Evolutionary conservation across 2,113 vertebrate species (phyloP).

Genomic region (Hypanus sabinus): DNA sequence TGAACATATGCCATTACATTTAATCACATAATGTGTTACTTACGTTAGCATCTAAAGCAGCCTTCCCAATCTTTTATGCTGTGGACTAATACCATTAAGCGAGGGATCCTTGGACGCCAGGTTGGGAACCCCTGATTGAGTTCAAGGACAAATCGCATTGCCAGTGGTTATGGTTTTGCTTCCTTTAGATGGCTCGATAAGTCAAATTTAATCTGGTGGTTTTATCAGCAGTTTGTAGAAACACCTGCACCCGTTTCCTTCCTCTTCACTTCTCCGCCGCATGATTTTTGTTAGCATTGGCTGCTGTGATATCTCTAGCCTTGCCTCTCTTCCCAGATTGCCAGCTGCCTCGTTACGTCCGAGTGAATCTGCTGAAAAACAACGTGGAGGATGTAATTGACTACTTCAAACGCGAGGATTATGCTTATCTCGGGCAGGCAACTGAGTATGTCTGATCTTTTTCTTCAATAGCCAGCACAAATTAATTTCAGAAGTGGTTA

Average conservation of each 20-base stretch:
- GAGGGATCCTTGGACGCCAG: too few relatives aligned
- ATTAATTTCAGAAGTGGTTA: neutral
- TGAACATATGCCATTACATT: neutral
- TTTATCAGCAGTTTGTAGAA: neutral
- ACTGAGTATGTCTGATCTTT: constrained; percentile 46
- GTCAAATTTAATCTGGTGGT: neutral
- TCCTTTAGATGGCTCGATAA: neutral
- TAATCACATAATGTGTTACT: neutral
- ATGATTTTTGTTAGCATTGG: neutral
- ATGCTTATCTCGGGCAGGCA: constrained; percentile 70
- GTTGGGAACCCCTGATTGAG: too few relatives aligned
- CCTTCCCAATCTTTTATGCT: too few relatives aligned
- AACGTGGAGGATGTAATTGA: constrained; percentile 66
- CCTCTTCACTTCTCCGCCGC: neutral
- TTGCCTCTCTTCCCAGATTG: constrained; percentile 43
- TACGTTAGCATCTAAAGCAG: neutral
- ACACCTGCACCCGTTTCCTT: neutral
- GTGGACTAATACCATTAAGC: too few relatives aligned
- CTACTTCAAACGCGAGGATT: constrained; percentile 83
- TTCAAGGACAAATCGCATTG: too few relatives aligned
- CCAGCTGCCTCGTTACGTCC: constrained; percentile 73
- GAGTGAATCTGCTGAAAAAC: constrained; percentile 83
- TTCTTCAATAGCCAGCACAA: neutral
- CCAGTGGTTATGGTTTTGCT: neutral
- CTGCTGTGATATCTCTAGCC: neutral